Evolutionary conservation across 2,888 invertebrate species (phyloP).

Genomic region (Hermaeophaga mercurialis): DNA sequence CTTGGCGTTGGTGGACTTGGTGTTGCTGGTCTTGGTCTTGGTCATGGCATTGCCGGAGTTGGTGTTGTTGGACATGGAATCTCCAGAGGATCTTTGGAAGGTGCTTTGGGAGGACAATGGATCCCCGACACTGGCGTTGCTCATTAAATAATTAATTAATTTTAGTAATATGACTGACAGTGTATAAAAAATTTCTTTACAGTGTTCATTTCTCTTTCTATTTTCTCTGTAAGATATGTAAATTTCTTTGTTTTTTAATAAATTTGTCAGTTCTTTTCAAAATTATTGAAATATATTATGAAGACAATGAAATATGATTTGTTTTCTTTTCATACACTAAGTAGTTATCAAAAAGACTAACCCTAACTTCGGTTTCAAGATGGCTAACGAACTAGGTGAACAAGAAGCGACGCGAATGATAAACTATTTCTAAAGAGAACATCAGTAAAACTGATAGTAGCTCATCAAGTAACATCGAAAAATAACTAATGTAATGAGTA

Average conservation of each 20-base stretch:
- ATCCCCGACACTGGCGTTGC: neutral
- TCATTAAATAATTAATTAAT: conserved; percentile 1
- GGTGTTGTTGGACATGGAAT: conserved; percentile 23
- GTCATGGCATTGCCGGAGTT: conserved; percentile 23
- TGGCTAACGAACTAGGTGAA: too few relatives aligned
- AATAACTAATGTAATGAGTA: too few relatives aligned
- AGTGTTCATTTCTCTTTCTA: neutral
- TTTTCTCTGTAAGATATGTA: neutral
- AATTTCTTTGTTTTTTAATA: neutral
- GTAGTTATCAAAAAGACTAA: too few relatives aligned
- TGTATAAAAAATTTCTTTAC: neutral
- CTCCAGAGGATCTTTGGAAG: conserved; percentile 35
- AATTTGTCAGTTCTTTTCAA: neutral
- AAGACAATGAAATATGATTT: too few relatives aligned
- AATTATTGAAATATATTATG: too few relatives aligned
- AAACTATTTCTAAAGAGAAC: too few relatives aligned
- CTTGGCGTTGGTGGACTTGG: conserved; percentile 27
- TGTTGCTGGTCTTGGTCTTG: conserved; percentile 21
- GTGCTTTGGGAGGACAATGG: conserved; percentile 46
- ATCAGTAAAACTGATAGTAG: too few relatives aligned
- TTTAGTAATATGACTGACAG: neutral
- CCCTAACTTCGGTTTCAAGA: too few relatives aligned
- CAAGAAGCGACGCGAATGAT: too few relatives aligned
- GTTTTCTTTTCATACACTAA: too few relatives aligned
- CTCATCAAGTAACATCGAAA: too few relatives aligned